Evolutionary conservation across 2,113 vertebrate species (phyloP).

Genomic region (Seriola quinqueradiata): DNA sequence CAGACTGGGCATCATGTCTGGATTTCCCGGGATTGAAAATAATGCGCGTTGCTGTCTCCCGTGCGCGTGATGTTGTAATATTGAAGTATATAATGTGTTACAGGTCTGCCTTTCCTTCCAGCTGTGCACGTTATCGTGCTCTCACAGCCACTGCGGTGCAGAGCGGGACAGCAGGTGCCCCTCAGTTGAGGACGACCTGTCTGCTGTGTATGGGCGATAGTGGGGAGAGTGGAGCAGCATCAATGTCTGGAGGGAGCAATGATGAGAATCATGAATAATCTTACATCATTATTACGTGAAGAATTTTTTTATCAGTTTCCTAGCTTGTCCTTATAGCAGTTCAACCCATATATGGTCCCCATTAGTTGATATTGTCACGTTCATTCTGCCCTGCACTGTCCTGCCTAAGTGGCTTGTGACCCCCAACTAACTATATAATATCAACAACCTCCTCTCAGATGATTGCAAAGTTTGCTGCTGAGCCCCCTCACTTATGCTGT

Average conservation of each 20-base stretch:
- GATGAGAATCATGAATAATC: constrained; percentile 58
- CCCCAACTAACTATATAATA: not conserved
- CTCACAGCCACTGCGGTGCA: constrained; percentile 54
- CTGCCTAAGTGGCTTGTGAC: not conserved
- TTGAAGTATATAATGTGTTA: constrained; percentile 55
- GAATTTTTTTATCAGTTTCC: constrained; percentile 12
- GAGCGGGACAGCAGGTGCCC: constrained; percentile 71
- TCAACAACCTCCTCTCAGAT: not conserved
- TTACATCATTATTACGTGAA: constrained; percentile 59
- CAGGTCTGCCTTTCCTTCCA: constrained; percentile 46
- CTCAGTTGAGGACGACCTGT: constrained; percentile 56
- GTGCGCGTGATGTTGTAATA: not conserved
- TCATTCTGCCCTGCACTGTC: constrained; percentile 4
- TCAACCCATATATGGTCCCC: not conserved
- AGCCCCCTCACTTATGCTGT: constrained; percentile 11
- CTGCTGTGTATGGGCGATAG: constrained; percentile 40
- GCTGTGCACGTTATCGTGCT: constrained; percentile 45
- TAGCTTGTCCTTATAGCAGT: not conserved
- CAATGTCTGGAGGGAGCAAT: constrained; percentile 34
- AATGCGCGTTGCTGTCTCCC: constrained; percentile 10
- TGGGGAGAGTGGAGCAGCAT: constrained; percentile 40
- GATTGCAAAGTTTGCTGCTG: constrained; percentile 24
- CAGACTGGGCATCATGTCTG: constrained; percentile 73
- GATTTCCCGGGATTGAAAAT: constrained; percentile 34
- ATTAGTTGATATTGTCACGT: constrained; percentile 2